Conservation (phyloP, 2,113 vertebrate species). For the Hemiscyllium ocellatum region DNA sequence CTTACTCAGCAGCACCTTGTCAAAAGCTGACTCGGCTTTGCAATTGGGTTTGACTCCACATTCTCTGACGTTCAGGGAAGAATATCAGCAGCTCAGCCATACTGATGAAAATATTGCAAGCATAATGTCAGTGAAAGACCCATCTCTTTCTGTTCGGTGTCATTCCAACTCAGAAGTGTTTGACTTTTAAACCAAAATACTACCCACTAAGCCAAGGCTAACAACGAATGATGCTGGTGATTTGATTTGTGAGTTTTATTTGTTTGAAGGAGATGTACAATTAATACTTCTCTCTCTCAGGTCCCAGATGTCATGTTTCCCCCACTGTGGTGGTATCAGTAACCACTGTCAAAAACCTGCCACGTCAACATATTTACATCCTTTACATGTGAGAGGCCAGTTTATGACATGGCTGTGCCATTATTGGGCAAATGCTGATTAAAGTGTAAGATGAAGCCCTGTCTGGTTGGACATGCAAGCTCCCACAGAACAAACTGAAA, state of each 20-base stretch:
- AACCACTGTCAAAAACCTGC: not conserved
- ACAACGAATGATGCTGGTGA: not conserved
- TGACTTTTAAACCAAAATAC: not conserved
- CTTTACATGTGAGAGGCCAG: not conserved
- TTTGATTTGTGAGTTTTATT: not conserved
- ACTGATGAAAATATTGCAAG: not conserved
- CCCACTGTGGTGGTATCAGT: not conserved
- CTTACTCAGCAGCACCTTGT: too few species aligned
- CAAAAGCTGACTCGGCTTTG: not conserved
- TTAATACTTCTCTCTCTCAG: not conserved
- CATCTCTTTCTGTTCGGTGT: not conserved
- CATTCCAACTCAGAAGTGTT: not conserved
- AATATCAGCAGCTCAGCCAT: not conserved
- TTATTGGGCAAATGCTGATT: not conserved
- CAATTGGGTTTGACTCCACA: not conserved
- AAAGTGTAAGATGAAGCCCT: not conserved
- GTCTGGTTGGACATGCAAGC: not conserved
- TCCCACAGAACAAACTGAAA: not conserved
- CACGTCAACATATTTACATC: not conserved
- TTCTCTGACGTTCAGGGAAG: not conserved
- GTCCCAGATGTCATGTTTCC: not conserved
- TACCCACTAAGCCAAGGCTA: not conserved
- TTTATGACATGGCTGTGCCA: not conserved
- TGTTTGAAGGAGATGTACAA: not conserved
- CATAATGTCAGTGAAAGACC: not conserved